A percentile compares a stretch with the other conserved stretches of the same genome.
Evolutionary conservation across 2,797 vertebrate species (phyloP).

Genomic region (Poecilia picta): DNA sequence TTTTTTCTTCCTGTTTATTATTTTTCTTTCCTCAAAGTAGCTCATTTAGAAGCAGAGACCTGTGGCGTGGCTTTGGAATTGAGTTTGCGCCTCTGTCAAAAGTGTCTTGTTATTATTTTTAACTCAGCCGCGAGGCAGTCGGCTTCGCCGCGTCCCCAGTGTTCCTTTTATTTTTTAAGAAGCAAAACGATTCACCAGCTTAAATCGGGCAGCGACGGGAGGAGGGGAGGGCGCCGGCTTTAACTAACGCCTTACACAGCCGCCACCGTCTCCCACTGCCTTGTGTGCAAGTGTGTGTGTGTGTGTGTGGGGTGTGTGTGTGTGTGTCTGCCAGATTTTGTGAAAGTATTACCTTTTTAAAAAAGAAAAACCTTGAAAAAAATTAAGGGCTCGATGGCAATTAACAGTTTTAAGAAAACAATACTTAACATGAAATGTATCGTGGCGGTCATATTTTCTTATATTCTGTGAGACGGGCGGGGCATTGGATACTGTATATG

Average conservation of each 20-base stretch:
- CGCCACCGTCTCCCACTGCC: constrained; percentile 76
- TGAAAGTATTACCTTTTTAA: constrained; percentile 76
- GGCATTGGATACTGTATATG: constrained; percentile 71
- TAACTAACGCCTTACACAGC: constrained; percentile 81
- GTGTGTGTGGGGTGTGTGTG: no score
- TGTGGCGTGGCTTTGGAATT: constrained; percentile 55
- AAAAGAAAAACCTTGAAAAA: constrained; percentile 55
- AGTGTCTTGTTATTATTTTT: constrained; percentile 69
- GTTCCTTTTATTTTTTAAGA: constrained; percentile 51
- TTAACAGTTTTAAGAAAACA: constrained; percentile 81
- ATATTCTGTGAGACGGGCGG: constrained; percentile 74
- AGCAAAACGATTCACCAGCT: constrained; percentile 83
- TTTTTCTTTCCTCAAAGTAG: constrained; percentile 64
- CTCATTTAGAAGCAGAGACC: constrained; percentile 70
- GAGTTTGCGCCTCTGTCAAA: constrained; percentile 69
- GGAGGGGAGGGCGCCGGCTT: constrained; percentile 67
- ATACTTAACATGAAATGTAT: constrained; percentile 81
- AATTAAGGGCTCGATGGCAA: constrained; percentile 84
- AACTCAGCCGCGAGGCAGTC: constrained; percentile 67
- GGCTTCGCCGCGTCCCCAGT: constrained; percentile 61
- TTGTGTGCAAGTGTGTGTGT: constrained; percentile 71
- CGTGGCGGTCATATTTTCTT: constrained; percentile 81
- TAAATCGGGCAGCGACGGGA: constrained; percentile 66
- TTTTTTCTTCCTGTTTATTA: constrained; percentile 64
- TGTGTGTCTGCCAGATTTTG: constrained; percentile 76